Evolutionary conservation across 2,797 vertebrate species (phyloP).

Genomic region (Danio jaintianensis): DNA sequence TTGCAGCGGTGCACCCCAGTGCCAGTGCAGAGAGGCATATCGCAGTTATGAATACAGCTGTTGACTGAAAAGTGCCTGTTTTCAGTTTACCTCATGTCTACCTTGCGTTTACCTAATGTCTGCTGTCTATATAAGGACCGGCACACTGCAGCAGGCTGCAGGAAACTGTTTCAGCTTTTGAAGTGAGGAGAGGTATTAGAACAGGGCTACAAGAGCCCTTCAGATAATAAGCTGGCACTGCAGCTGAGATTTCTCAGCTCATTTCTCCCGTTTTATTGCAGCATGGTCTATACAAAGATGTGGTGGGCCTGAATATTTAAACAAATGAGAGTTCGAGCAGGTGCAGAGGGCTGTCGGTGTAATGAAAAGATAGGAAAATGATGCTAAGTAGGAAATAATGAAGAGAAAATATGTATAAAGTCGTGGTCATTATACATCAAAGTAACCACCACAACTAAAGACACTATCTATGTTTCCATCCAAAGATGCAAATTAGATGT

Average conservation of each 20-base stretch:
- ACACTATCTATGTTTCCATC: too few species aligned
- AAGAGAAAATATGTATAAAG: too few species aligned
- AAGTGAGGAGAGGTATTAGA: conserved; percentile 43
- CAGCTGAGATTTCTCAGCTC: conserved; percentile 65
- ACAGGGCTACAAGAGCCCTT: conserved; percentile 20
- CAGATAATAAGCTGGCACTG: conserved; percentile 60
- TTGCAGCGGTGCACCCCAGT: conserved; percentile 48
- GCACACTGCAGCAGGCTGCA: conserved; percentile 46
- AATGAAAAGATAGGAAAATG: background rate
- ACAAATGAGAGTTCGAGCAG: background rate
- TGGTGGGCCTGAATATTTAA: conserved; percentile 15
- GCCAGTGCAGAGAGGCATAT: conserved; percentile 73
- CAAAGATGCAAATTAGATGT: too few species aligned
- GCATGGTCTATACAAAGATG: conserved; percentile 1
- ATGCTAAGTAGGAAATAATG: background rate
- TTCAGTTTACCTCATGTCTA: conserved; percentile 82
- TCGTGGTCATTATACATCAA: too few species aligned
- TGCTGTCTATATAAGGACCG: conserved; percentile 81
- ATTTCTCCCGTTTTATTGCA: conserved; percentile 36
- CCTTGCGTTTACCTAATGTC: conserved; percentile 82
- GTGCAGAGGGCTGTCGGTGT: background rate
- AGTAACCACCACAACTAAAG: too few species aligned
- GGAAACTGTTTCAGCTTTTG: conserved; percentile 35
- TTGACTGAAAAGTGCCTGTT: conserved; percentile 72
- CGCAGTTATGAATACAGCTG: conserved; percentile 73